These are phyloP conservation scores for Oceanodroma tethys DNA, from an alignment of 2,113 vertebrate genomes.

Conservation along the genomic window DNA sequence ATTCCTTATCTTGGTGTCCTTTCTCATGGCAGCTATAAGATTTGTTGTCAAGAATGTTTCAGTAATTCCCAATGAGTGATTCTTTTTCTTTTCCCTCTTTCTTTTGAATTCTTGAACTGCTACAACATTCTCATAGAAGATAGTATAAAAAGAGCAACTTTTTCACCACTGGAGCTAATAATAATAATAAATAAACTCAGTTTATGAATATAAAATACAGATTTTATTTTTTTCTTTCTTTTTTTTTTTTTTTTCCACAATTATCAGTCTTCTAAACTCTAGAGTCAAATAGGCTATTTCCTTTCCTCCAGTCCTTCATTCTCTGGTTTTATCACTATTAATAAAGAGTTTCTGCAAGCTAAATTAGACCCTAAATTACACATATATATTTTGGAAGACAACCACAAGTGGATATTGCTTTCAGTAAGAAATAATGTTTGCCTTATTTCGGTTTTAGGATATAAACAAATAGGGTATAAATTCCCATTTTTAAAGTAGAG, in stretches of 20 bases:
- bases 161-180: background rate
- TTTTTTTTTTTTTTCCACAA: accelerated
- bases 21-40: background rate
- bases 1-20: background rate
- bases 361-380: background rate
- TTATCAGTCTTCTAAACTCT: background rate
- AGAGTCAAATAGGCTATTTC: background rate
- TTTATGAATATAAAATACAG: background rate
- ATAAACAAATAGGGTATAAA: background rate
- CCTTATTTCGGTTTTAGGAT: background rate
- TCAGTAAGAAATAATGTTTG: background rate
- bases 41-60: background rate
- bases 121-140: background rate
- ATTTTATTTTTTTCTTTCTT: background rate
- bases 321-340: background rate
- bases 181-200: background rate
- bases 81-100: background rate
- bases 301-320: background rate
- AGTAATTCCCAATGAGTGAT: background rate
- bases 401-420: background rate
- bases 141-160: background rate
- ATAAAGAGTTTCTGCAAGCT: background rate
- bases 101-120: background rate
- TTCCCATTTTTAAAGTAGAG: background rate
- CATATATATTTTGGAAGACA: background rate